Evolutionary conservation across 2,888 invertebrate genomes (phyloP), one percentile per base, ranked within the genome.

Genomic region (Lucinisca nassula): DNA sequence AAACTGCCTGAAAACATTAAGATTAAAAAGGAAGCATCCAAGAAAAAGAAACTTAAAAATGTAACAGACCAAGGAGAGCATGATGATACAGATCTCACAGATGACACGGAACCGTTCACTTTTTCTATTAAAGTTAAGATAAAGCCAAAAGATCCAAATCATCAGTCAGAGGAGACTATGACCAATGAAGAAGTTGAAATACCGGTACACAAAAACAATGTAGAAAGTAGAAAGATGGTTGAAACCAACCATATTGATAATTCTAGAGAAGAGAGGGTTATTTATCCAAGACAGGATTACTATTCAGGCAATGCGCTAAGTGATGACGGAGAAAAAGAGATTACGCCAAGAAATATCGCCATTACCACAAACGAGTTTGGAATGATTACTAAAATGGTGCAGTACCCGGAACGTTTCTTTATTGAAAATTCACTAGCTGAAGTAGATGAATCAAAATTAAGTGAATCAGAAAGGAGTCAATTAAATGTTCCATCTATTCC

Each of bases 121-220:
- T 88, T 90, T 27, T 87, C 88, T 32, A 87, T 90, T 4, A 85
- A 81, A 37, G 90, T 90, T 30, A 79, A 79, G 38, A 87, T 87
- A 61, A 90, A 87, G 74, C 81, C 67, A 17, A 88, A 82, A 73
- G 82, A 88, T 24, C 61, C 78, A 10, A 40, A 12, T 40, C n/a
- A 35, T 67, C 12, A 30, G 4, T 3, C 27, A 61, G 6, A 27
- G 30, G 30, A 61, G 8, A 51, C 51, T 14, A n/a, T n/a, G n/a
- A n/a, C n/a, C n/a, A 17, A 45, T 17, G 30, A 17, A 24, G 67
- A 67, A 35, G 17, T 17, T 12, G 21, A 32, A 12, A 21, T 35
- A 32, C 3, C 12, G 1, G 35, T 8, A n/a, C 1, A 4, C n/a
- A 35, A 67, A 30, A 67, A 67, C 17, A 67, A 27, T 35, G 12